These are phyloP conservation scores for Miniopterus natalensis DNA, from an alignment of 2,113 vertebrate species.

Conservation along the genomic window DNA sequence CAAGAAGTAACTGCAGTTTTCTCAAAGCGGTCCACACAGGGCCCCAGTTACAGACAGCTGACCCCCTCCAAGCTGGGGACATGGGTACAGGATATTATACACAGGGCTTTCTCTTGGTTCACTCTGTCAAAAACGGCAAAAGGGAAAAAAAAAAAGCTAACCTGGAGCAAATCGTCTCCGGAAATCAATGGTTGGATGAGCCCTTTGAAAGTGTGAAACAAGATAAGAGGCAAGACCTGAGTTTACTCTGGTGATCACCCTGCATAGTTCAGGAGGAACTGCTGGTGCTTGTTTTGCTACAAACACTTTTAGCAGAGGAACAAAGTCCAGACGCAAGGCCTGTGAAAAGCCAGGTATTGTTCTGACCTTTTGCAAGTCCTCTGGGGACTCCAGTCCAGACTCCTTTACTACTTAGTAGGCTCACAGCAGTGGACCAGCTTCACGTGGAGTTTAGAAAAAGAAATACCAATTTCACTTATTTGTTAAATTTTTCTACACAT, in stretches of 20 bases:
- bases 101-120: not conserved
- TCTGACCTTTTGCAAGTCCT: constrained; percentile 42
- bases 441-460: not conserved
- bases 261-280: not conserved
- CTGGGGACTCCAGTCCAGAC: not conserved
- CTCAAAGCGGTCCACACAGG: not conserved
- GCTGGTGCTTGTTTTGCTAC: not conserved
- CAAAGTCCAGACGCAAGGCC: not conserved
- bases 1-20: not conserved
- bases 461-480: constrained; percentile 3
- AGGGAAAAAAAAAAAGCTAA: not conserved
- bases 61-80: not conserved
- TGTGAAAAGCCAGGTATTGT: not conserved
- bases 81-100: not conserved
- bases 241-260: not conserved
- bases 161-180: not conserved
- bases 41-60: not conserved
- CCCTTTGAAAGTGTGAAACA: not conserved
- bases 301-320: not conserved
- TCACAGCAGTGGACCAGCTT: not conserved
- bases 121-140: not conserved
- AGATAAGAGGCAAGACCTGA: constrained; percentile 11
- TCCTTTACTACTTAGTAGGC: not conserved
- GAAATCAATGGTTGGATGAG: not conserved
- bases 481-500: not conserved